These are phyloP conservation scores for Turritopsis dohrnii DNA, from an alignment of 30 jellyfish, hydroid and myxozoan species.

Conservation along the genomic window DNA sequence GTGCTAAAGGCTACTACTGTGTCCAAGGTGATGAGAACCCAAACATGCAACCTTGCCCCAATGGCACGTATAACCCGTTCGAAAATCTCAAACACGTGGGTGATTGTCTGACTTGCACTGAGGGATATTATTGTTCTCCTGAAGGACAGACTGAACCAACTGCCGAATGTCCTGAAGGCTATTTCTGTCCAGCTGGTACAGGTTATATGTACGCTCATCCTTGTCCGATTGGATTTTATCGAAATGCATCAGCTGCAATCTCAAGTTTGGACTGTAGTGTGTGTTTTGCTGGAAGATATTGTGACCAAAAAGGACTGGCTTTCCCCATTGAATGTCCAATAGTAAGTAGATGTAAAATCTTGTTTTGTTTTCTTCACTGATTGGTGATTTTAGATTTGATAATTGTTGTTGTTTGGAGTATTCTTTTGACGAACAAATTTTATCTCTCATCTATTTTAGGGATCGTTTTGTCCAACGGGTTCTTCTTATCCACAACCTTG, in stretches of 20 bases:
- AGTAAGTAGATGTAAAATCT: slow-evolving; percentile 35
- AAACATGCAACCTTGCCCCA: slow-evolving; percentile 82
- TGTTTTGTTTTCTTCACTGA: too few relatives aligned
- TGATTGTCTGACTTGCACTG: slow-evolving; percentile 75
- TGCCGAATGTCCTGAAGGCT: slow-evolving; percentile 89
- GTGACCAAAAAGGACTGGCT: slow-evolving; percentile 80
- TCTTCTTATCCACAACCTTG: slow-evolving; percentile 80
- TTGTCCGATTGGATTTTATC: slow-evolving; percentile 91
- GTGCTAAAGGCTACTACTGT: slow-evolving; percentile 84
- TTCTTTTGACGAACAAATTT: too few relatives aligned
- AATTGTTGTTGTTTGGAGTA: too few relatives aligned
- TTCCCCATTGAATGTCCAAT: slow-evolving; percentile 75
- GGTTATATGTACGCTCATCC: slow-evolving; percentile 72
- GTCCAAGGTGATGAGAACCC: slow-evolving; percentile 91
- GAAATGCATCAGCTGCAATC: slow-evolving; percentile 93
- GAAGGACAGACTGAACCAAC: slow-evolving; percentile 78
- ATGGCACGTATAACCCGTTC: slow-evolving; percentile 79
- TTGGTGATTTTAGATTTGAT: too few relatives aligned
- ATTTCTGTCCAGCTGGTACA: slow-evolving; percentile 89
- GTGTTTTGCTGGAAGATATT: slow-evolving; percentile 83
- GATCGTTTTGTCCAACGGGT: slow-evolving; percentile 83
- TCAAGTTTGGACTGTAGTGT: slow-evolving; percentile 87
- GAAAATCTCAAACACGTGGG: slow-evolving; percentile 63
- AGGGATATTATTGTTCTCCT: slow-evolving; percentile 93
- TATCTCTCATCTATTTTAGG: slow-evolving; percentile 30